A percentile compares a stretch with the other conserved stretches of the same genome.
phyloP scores from a whole-genome alignment of 2,797 vertebrate species.

The Chelidonichthys spinosus region DNA sequence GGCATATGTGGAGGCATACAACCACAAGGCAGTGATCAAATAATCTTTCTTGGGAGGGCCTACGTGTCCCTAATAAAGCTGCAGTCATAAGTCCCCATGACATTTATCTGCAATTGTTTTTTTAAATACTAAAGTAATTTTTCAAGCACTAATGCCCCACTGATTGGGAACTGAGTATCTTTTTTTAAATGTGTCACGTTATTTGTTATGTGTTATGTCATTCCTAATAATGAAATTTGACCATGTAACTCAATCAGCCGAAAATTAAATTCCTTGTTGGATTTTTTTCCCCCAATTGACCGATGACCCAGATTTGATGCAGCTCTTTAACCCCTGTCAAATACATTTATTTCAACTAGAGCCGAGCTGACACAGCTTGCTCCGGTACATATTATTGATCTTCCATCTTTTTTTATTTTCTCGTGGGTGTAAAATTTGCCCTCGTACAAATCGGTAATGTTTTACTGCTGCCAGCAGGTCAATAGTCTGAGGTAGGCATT shows the following conservation, averaged over 20 bases:
- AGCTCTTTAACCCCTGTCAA: not conserved
- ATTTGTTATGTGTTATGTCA: not conserved
- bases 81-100: not conserved
- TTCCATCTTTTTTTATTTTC: constrained; percentile 19
- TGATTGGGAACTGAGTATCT: not conserved
- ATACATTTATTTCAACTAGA: not conserved
- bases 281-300: not conserved
- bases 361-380: constrained; percentile 7
- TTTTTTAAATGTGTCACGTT: no score
- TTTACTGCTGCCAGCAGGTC: constrained; percentile 36
- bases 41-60: no score
- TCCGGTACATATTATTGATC: constrained; percentile 42
- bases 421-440: constrained; percentile 36
- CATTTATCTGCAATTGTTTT: not conserved
- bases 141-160: no score
- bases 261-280: not conserved
- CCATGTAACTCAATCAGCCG: not conserved
- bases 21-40: no score
- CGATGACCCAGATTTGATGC: not conserved
- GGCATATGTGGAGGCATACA: no score
- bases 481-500: constrained; percentile 38
- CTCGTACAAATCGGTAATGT: constrained; percentile 15
- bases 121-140: no score
- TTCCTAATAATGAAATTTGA: not conserved
- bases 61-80: not conserved